Evolutionary conservation across 2,113 vertebrate species (phyloP).

Genomic region (Guaruba guarouba): DNA sequence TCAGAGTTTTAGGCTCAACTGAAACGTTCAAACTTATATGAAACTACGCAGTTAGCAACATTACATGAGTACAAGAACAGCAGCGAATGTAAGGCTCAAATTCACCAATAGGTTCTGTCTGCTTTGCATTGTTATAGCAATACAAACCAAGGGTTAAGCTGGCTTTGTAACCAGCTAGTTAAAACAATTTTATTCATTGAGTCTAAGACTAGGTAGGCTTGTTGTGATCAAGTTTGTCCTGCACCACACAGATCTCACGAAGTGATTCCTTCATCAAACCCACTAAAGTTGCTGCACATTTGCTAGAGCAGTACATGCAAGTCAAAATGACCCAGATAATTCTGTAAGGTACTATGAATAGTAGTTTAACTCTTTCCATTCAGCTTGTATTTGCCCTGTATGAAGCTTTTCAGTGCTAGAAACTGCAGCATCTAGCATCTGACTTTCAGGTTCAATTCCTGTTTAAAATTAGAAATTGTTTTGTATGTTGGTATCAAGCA

Average conservation of each 20-base stretch:
- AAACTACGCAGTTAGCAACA: not conserved
- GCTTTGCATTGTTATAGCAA: not conserved
- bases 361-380: not conserved
- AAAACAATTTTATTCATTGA: not conserved
- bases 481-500: not conserved
- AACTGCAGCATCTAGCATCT: not conserved
- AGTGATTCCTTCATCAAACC: not conserved
- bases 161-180: not conserved
- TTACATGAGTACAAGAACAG: fast-evolving
- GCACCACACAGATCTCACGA: not conserved
- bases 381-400: not conserved
- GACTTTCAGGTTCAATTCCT: not conserved
- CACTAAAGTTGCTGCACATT: not conserved
- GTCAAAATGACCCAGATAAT: not conserved
- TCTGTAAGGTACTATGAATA: not conserved
- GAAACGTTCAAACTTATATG: fast-evolving
- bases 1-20: not conserved
- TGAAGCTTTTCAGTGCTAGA: not conserved
- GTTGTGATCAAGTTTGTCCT: not conserved
- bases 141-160: not conserved
- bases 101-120: not conserved
- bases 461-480: not conserved
- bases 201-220: not conserved
- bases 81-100: not conserved
- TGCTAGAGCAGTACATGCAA: not conserved